Percentiles rank a stretch among this genome's conserved stretches.
Evolutionary conservation across 2,797 vertebrate species (phyloP).

Genomic region (Phaenicophaeus curvirostris): DNA sequence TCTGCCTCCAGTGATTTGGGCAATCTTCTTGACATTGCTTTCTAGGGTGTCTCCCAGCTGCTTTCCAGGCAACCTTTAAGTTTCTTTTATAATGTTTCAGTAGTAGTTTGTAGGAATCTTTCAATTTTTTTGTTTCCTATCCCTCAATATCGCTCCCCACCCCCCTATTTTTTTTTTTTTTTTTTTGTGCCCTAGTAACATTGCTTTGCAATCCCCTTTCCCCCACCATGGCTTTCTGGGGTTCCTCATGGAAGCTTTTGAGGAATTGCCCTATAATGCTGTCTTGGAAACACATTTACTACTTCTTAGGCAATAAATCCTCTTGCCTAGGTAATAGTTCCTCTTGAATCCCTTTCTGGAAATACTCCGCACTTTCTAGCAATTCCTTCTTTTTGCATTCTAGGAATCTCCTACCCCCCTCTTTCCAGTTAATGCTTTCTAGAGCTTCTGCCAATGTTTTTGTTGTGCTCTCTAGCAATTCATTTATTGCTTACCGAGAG

Average conservation of each 20-base stretch:
- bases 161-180: too few relatives aligned
- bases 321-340: not conserved
- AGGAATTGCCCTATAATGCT: not conserved
- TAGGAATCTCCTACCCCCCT: not conserved
- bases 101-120: too few relatives aligned
- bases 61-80: not conserved
- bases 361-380: not conserved
- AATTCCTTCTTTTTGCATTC: not conserved
- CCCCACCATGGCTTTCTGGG: not conserved
- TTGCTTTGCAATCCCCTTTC: not conserved
- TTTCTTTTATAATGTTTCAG: not conserved
- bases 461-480: not conserved
- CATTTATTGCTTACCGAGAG: not conserved
- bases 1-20: not conserved
- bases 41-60: not conserved
- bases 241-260: not conserved
- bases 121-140: too few relatives aligned
- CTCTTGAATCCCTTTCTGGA: not conserved
- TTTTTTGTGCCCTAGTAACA: not conserved
- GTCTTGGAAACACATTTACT: not conserved
- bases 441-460: not conserved
- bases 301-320: not conserved
- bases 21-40: not conserved
- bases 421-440: not conserved
- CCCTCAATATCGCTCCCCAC: not conserved